Evolutionary conservation across 2,888 invertebrate genomes (phyloP), one percentile per base, ranked within the genome.

Genomic region (Mycalesis mineus): DNA sequence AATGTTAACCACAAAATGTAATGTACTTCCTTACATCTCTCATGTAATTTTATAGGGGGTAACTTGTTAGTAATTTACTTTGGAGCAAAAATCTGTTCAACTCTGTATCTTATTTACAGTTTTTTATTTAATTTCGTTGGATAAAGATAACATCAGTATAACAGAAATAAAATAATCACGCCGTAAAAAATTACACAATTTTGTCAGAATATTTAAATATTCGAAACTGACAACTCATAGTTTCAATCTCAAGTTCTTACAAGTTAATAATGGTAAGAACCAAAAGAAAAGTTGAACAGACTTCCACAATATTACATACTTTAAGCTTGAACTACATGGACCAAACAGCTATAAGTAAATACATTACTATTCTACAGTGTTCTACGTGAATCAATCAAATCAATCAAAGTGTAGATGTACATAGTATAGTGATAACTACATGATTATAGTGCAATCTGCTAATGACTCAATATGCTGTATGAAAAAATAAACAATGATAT

Each of bases 21-120:
- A 42, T 17, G 22, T 17, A 42, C 33, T 17, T 52, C 52, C 28
- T 42, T 40, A 15, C 49, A 56, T 11, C 56, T 50, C 36, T 41
- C 17, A 15, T 13, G 15, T 40, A 17, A 49, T 40, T 28, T 17
- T 56, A 36, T 56, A 37, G 5, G 22, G 15, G 15, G 1, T 42
- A 47, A 51, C 7, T 54, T 44, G 56, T 56, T 56, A 56, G 56
- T 56, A 39, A 40, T 40, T 31, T 14, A 40, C 29, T 44, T 42
- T 29, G n/a, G 33, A 17, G 15, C 1, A 9, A 11, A 41, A 49
- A 56, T 44, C 36, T 44, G 2, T 56, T 50, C 56, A 50, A 44
- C 55, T 11, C 5, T 22, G n/a, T n/a, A n/a, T n/a, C n/a, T n/a
- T n/a, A n/a, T n/a, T n/a, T n/a, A n/a, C n/a, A n/a, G n/a, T n/a